Evolutionary conservation across 2,113 vertebrate species (phyloP).

Genomic region (Myotis davidii): DNA sequence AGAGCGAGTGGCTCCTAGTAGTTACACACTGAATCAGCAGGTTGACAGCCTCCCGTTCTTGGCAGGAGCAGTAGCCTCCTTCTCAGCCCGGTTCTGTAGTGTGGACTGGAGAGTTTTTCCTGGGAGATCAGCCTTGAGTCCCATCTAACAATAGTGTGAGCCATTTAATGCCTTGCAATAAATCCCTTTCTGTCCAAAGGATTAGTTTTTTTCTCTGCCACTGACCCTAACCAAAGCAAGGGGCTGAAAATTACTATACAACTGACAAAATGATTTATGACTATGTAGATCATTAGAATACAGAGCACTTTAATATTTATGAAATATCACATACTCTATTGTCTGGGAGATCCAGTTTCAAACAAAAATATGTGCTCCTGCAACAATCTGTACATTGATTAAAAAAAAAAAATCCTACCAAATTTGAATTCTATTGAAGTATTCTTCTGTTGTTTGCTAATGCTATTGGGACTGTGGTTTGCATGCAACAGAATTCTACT

Average conservation of each 20-base stretch:
- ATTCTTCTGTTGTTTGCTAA: constrained; percentile 14
- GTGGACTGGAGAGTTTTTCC: not conserved
- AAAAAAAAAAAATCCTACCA: not conserved
- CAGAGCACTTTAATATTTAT: constrained; percentile 53
- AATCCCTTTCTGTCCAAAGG: constrained; percentile 31
- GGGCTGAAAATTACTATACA: constrained; percentile 25
- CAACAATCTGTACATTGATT: constrained; percentile 15
- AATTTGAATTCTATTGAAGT: constrained; percentile 28
- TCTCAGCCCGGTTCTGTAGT: not conserved
- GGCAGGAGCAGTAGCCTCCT: not conserved
- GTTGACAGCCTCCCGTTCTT: not conserved
- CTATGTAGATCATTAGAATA: constrained; percentile 33
- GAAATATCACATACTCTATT: constrained; percentile 34
- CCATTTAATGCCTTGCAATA: not conserved
- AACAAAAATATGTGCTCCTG: constrained; percentile 29
- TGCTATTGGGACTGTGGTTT: constrained; percentile 6
- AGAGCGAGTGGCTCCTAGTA: not conserved
- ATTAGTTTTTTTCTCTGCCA: not conserved
- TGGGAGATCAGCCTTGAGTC: not conserved
- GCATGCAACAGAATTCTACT: not conserved
- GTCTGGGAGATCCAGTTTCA: constrained; percentile 36
- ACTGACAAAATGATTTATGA: constrained; percentile 40
- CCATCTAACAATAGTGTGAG: not conserved
- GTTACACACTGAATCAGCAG: not conserved
- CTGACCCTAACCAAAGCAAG: constrained; percentile 11